phyloP scores from a whole-genome alignment of 2,113 vertebrate genomes.

The Gopherus flavomarginatus region DNA sequence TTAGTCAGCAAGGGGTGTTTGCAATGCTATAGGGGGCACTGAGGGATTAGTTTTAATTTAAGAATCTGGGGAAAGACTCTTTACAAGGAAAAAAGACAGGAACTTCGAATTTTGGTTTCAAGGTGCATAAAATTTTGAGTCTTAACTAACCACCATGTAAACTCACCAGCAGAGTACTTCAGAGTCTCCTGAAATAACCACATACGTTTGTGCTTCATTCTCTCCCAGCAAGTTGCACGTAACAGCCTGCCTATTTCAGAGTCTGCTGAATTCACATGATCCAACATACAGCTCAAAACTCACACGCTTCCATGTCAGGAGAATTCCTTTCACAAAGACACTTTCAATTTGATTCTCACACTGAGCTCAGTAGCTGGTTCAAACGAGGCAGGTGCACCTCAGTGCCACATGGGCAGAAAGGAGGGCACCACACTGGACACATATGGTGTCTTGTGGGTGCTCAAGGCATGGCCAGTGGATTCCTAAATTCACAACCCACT shows the following conservation, averaged over 20 bases:
- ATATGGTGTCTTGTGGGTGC: accelerated
- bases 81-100: not conserved
- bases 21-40: not conserved
- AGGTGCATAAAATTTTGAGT: not conserved
- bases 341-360: not conserved
- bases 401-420: accelerated
- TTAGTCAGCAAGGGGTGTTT: constrained; percentile 48
- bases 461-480: not conserved
- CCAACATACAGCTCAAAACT: not conserved
- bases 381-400: not conserved
- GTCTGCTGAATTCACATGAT: not conserved
- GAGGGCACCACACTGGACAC: accelerated
- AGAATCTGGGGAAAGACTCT: not conserved
- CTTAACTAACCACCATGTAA: not conserved
- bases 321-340: constrained; percentile 33
- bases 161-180: not conserved
- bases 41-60: not conserved
- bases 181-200: accelerated
- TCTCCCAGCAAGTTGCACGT: not conserved
- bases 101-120: not conserved
- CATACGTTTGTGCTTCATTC: not conserved
- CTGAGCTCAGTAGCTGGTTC: not conserved
- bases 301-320: constrained; percentile 20
- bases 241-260: not conserved
- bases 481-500: not conserved